Conservation (phyloP, 2,113 vertebrate species). For the Rhagologus leucostigma region DNA sequence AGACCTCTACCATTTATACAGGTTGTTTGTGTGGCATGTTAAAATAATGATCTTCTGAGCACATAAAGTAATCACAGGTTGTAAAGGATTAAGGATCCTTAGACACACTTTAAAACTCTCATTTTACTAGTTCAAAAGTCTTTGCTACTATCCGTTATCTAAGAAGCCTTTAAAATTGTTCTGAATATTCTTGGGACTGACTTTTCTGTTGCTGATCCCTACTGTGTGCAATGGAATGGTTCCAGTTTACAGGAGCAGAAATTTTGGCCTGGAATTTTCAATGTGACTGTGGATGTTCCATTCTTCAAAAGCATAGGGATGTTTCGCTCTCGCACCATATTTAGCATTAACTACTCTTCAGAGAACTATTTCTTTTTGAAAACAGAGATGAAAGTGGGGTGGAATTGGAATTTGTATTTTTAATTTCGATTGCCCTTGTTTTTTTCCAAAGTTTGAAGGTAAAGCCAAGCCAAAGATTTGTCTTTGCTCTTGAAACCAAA, state of each 20-base stretch:
- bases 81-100: not conserved
- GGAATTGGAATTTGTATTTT: not conserved
- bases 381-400: not conserved
- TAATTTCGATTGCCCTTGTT: not conserved
- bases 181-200: not conserved
- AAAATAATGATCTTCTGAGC: not conserved
- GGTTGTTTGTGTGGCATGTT: not conserved
- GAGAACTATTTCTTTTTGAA: not conserved
- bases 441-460: not conserved
- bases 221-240: not conserved
- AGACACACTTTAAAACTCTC: not conserved
- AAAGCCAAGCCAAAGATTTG: not conserved
- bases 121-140: not conserved
- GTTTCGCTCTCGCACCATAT: not conserved
- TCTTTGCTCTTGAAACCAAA: conserved; percentile 6
- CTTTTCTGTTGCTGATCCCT: not conserved
- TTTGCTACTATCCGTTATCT: not conserved
- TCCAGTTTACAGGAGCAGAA: not conserved
- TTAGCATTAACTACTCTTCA: not conserved
- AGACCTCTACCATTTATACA: not conserved
- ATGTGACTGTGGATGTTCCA: not conserved
- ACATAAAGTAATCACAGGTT: not conserved
- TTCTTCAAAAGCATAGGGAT: not conserved
- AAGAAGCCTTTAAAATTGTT: not conserved
- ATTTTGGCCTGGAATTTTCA: not conserved